Evolutionary conservation across 2,797 vertebrate species (phyloP).

Genomic region (Eulemur mongoz): DNA sequence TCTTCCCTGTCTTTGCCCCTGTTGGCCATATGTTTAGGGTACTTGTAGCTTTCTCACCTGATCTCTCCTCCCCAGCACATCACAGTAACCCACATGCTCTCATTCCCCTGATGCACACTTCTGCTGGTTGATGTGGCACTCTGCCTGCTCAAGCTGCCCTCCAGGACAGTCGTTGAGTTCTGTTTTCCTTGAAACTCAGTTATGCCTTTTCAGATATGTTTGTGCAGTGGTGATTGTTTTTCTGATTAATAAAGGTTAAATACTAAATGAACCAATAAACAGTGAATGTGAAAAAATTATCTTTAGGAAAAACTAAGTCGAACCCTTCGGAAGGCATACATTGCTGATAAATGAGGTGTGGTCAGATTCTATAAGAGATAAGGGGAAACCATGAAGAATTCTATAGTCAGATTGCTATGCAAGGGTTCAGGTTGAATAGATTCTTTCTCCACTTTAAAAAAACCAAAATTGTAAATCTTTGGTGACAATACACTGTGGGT

Average conservation of each 20-base stretch:
- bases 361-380: background rate
- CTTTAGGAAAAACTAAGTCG: background rate
- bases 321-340: background rate
- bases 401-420: background rate
- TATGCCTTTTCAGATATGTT: background rate
- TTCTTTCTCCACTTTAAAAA: background rate
- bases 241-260: background rate
- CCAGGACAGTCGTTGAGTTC: background rate
- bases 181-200: background rate
- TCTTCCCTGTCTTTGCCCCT: background rate
- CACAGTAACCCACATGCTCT: accelerated
- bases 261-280: slow-evolving; percentile 3
- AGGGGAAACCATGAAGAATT: background rate
- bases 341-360: background rate
- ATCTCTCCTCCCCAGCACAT: background rate
- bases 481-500: background rate
- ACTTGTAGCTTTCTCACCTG: background rate
- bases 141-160: background rate
- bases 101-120: no score
- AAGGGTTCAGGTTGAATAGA: background rate
- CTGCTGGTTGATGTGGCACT: background rate
- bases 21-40: background rate
- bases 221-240: background rate
- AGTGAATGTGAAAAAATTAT: background rate
- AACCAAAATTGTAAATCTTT: background rate